Evolutionary conservation across 2,888 invertebrate genomes (phyloP), one percentile per base, ranked within the genome.

Genomic region (Protodeltote pygarga): DNA sequence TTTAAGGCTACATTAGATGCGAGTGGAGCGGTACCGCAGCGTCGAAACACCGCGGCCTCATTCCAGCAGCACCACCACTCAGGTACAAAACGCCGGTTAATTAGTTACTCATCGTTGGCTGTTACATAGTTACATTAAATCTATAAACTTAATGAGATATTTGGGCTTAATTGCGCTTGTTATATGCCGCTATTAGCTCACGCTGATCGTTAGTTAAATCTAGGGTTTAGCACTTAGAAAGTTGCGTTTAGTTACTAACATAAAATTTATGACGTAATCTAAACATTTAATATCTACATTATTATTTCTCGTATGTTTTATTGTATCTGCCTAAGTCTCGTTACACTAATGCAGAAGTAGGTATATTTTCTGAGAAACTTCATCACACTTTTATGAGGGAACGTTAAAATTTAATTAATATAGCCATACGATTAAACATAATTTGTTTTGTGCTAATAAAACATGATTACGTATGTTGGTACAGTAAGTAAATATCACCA

Each of bases 1-100:
- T 84, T 86, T 83, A 75, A 83, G 79, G 75, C 75, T 76, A 73
- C 73, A 71, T 75, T 75, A 67, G 69, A 61, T 62, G 48, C 60
- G 52, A 70, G 70, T 65, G 64, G 71, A 65, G 71, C 55, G 63
- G 74, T 75, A 74, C 68, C 55, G 61, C 44, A 46, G 64, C 58
- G 35, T 48, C 73, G 75, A 77, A 76, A n/a, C 79, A 77, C 75
- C 62, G 52, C 71, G 79, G 79, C 79, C 81, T 78, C 77, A 63
- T 74, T 79, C 60, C 49, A 51, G 41, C 46, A 33, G 50, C 46
- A 47, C 52, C 41, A 50, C 52, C 49, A 54, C 46, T 39, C 49
- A 31, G 38, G 57, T 38, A 55, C 47, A 44, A 57, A 65, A 60
- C 53, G 49, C 48, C 32, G 20, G 53, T 54, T 71, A 65, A 72